Evolutionary conservation across 2,797 vertebrate species (phyloP).

Genomic region (Urocyon cinereoargenteus): DNA sequence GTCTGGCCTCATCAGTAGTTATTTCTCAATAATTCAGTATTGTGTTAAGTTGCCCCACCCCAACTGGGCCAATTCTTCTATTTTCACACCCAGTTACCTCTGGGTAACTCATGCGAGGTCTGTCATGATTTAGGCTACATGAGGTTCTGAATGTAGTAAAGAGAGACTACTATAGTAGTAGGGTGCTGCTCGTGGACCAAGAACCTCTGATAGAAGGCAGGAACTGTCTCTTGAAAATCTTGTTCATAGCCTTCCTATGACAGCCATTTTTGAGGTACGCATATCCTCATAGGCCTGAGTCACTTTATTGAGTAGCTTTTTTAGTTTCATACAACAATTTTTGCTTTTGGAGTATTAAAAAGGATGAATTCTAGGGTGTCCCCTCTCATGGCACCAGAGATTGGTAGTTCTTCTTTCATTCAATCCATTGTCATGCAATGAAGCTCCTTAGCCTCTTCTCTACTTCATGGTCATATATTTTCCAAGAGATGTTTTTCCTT

Average conservation of each 20-base stretch:
- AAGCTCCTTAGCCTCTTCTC: neutral
- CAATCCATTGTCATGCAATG: fast-evolving
- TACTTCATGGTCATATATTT: neutral
- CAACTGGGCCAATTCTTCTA: neutral
- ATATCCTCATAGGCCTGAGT: neutral
- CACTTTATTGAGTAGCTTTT: neutral
- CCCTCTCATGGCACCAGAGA: neutral
- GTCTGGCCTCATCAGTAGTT: neutral
- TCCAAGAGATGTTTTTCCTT: neutral
- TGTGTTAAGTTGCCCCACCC: neutral
- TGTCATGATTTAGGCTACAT: neutral
- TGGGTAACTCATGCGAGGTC: neutral
- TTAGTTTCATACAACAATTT: neutral
- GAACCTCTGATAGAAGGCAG: neutral
- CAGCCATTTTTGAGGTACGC: neutral
- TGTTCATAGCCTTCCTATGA: neutral
- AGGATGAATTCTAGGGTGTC: neutral
- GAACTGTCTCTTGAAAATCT: neutral
- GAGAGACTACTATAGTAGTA: neutral
- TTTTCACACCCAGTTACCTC: neutral
- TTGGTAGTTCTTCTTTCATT: neutral
- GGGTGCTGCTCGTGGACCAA: neutral
- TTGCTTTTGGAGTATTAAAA: neutral
- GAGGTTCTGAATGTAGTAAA: neutral
- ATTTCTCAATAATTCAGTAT: neutral